Base-by-base conservation (phyloP, 1,140 invertebrate species). In the Grapholita molesta region DNA sequence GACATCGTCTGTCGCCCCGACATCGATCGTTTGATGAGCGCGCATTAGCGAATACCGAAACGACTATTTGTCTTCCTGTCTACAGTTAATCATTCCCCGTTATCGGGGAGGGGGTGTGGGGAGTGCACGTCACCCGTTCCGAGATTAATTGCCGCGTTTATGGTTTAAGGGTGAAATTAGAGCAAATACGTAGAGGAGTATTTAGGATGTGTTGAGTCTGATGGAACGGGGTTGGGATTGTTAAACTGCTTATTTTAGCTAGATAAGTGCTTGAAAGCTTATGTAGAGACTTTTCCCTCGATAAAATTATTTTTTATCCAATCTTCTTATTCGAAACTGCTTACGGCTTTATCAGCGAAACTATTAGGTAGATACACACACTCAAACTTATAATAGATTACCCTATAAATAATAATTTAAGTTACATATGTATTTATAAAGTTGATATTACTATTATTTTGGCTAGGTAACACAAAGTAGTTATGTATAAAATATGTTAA, bases 21-120 rank as follows among this genome's bases (percentile, higher is more conserved):
- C 70, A 66, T 69, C 77, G 78, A 81, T 82, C 84, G 77, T 85
- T 86, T 85, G 81, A 88, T 84, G 86, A 89, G 83, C 72, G 78
- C 72, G 75, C 88, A 89, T 88, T 88, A 90, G 84, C 85, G 80
- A 88, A 89, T 89, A 84, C 88, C 88, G 78, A 85, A 88, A 82
- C 78, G 84, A 85, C 88, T 90, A 90, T 90, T 90, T 90, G 88
- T 88, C 86, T 90, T 86, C 80, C 88, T 84, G 87, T 86, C 84
- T 86, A 76, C 82, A 79, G 82, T 87, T 89, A 88, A 88, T 88
- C 86, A 86, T 86, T 83, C 77, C 76, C 78, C 35, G 80, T 82
- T 84, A 85, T 82, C 79, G 77, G 75, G 70, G 70, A 69, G 66
- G 38, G 69, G 70, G 79, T 66, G 70, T 67, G 38, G 69, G 70